phyloP scores from a whole-genome alignment of 2,797 vertebrate genomes.

The Girardinus metallicus region DNA sequence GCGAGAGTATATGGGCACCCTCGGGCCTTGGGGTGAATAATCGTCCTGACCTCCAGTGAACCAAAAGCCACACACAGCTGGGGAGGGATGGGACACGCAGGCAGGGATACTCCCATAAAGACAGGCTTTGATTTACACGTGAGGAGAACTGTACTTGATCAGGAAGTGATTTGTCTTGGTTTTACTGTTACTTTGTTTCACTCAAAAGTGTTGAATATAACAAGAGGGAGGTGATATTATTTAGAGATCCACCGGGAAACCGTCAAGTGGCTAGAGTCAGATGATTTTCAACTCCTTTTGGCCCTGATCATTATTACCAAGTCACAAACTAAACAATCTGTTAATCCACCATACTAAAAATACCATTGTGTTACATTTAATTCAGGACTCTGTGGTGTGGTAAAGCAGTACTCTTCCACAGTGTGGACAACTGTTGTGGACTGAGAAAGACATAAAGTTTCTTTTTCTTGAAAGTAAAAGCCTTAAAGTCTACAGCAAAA shows the following conservation, averaged over 20 bases:
- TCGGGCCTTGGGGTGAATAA: constrained; percentile 90
- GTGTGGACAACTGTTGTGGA: background rate
- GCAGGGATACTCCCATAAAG: constrained; percentile 62
- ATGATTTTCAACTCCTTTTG: background rate
- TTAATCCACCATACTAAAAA: background rate
- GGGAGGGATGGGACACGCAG: constrained; percentile 57
- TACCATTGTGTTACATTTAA: background rate
- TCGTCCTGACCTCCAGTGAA: constrained; percentile 91
- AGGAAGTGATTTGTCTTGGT: constrained; percentile 54
- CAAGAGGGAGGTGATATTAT: constrained; percentile 27
- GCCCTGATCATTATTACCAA: background rate
- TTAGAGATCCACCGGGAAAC: background rate
- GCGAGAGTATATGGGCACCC: constrained; percentile 87
- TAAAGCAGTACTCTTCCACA: too few relatives aligned
- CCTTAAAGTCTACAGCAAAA: background rate
- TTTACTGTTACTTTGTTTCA: constrained; percentile 41
- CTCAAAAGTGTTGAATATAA: constrained; percentile 32
- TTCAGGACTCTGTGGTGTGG: background rate
- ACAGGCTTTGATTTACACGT: constrained; percentile 58
- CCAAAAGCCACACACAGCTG: constrained; percentile 78
- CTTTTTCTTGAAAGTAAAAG: background rate
- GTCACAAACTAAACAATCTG: background rate
- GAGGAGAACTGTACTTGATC: constrained; percentile 44
- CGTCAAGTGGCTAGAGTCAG: background rate
- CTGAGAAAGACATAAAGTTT: background rate